These are phyloP conservation scores for Agonopterix alstromeriana DNA, from an alignment of 2,888 invertebrate species.

Conservation along the genomic window DNA sequence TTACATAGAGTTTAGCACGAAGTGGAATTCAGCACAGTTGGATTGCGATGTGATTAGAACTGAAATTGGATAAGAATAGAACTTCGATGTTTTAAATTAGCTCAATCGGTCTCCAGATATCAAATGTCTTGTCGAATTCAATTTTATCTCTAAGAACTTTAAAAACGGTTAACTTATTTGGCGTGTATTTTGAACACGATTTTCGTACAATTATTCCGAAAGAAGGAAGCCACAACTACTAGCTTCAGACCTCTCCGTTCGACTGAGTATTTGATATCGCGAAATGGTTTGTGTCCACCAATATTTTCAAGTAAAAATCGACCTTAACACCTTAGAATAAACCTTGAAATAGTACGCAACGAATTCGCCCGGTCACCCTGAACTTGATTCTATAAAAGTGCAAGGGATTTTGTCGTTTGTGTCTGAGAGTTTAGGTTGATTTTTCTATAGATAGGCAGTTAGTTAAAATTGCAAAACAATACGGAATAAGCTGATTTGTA, in stretches of 20 bases:
- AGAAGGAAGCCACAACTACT: neutral
- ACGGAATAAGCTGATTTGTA: conserved; percentile 23
- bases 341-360: neutral
- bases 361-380: neutral
- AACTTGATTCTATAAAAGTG: neutral
- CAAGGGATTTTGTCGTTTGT: neutral
- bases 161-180: too few species aligned
- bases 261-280: neutral
- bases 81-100: too few species aligned
- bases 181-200: too few species aligned
- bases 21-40: too few species aligned
- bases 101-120: too few species aligned
- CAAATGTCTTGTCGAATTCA: too few species aligned
- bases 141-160: too few species aligned
- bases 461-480: conserved; percentile 13
- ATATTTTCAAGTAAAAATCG: neutral
- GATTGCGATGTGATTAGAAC: too few species aligned
- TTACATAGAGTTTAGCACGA: too few species aligned
- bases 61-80: too few species aligned
- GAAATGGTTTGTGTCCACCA: too few species aligned
- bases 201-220: too few species aligned
- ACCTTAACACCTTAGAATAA: neutral
- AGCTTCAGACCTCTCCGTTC: neutral
- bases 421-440: neutral
- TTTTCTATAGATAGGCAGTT: neutral